Evolutionary conservation across 2,113 vertebrate species (phyloP).

Genomic region (Sceloporus undulatus): DNA sequence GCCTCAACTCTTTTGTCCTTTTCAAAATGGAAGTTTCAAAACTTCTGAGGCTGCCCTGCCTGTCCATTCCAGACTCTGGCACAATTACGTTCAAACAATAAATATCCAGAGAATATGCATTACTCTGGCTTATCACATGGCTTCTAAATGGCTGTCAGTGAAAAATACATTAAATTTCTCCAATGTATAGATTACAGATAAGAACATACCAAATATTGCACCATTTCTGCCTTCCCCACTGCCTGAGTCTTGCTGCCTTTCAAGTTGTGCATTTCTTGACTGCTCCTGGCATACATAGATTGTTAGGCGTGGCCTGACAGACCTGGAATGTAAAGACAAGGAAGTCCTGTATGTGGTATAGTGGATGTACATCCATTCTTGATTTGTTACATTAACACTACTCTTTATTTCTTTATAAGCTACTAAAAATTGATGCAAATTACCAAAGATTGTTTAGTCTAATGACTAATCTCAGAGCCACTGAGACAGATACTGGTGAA

Average conservation of each 20-base stretch:
- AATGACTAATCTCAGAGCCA: constrained; percentile 54
- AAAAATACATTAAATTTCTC: not conserved
- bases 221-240: constrained; percentile 78
- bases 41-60: too few relatives aligned
- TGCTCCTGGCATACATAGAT: constrained; percentile 91
- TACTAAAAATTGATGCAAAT: constrained; percentile 54
- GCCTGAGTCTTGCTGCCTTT: constrained; percentile 79
- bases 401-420: not conserved
- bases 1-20: not conserved
- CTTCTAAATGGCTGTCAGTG: not conserved
- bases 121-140: not conserved
- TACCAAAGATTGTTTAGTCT: constrained; percentile 52
- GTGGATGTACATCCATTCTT: not conserved
- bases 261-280: constrained; percentile 76
- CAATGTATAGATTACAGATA: too few relatives aligned
- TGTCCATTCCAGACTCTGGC: not conserved
- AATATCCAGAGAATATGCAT: not conserved
- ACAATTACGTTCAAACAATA: not conserved
- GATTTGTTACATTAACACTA: not conserved
- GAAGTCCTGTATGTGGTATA: not conserved
- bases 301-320: constrained; percentile 90
- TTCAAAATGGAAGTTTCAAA: not conserved
- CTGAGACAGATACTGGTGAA: constrained; percentile 38
- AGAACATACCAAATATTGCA: constrained; percentile 84
- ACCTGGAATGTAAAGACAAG: constrained; percentile 72